Percentiles rank a stretch among this genome's conserved stretches.
Evolutionary conservation across 2,888 invertebrate genomes (phyloP).

Genomic region (Nysson spinosus): DNA sequence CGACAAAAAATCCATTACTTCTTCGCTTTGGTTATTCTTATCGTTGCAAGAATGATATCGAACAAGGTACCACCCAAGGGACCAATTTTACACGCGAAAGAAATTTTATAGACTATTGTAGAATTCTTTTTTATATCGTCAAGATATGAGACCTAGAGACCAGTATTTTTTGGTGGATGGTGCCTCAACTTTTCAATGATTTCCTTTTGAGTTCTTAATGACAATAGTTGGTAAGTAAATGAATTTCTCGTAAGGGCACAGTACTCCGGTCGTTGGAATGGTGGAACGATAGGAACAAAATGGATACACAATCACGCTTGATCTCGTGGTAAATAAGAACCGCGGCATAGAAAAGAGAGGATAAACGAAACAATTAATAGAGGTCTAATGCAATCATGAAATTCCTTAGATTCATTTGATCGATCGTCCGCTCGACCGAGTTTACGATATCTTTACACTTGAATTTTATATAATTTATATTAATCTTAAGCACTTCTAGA

Average conservation of each 20-base stretch:
- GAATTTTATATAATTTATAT: not conserved
- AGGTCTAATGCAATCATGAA: not conserved
- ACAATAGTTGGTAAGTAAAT: too few species aligned
- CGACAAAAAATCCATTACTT: not conserved
- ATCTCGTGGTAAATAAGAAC: constrained; percentile 49
- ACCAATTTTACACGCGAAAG: constrained; percentile 39
- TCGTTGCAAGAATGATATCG: not conserved
- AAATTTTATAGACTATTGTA: too few species aligned
- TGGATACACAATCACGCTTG: constrained; percentile 48
- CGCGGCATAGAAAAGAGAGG: constrained; percentile 14
- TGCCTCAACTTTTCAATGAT: too few species aligned
- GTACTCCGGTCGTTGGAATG: too few species aligned
- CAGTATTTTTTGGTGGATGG: too few species aligned
- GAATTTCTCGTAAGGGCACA: constrained; percentile 18
- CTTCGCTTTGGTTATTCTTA: not conserved
- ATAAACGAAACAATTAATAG: constrained; percentile 1
- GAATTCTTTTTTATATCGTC: too few species aligned
- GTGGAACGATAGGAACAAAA: constrained; percentile 20
- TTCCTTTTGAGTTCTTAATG: too few species aligned
- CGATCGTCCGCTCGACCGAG: not conserved
- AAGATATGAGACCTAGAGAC: too few species aligned
- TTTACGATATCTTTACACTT: not conserved
- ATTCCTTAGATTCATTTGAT: constrained; percentile 2
- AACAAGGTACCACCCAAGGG: constrained; percentile 31
- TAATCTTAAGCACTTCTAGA: not conserved